Base-by-base conservation (phyloP, 2,797 vertebrate genomes). In the Distichodus sexfasciatus region DNA sequence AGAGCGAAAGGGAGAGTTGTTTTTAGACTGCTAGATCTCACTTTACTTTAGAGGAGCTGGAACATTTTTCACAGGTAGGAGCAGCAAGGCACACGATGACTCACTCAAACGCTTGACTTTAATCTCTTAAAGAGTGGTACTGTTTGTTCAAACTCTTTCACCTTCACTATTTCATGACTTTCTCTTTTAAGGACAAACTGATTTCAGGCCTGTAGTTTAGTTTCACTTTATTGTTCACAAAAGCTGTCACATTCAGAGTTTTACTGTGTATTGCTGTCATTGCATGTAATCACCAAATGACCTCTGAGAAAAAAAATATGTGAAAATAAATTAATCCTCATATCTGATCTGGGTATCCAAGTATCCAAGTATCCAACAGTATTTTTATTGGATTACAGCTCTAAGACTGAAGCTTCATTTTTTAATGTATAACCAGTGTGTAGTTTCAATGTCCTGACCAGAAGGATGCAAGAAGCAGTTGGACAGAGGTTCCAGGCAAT, bases 111-210 rank as follows among this genome's bases (percentile, higher is more conserved):
- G 31, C 10, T 14, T 31, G 44, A 50, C 21, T 36, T n/a, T 21
- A 29, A 17, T 29, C 48, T 41, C 35, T 40, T 40, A 66, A 66
- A 21, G 35, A 31, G 48, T 33, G 26, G 35, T 19, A 53, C 36
- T 14, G 62, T 54, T 53, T 66, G 63, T 66, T 57, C 19, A 7
- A 57, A 57, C 54, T 38, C 54, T 38, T 31, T 21, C 33, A 57
- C 19, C 33, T 36, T 38, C 33, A n/a, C 7, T 24, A 36, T 41
- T 6, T 41, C 41, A 26, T 28, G 23, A 29, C 14, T 51, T 14
- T 15, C 31, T 29, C 19, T 53, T 31, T 33, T 4, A 33, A 8
- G 14, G 6, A 31, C 50, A 19, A 0, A 3, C 28, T 19, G n/a
- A 19, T 54, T 54, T 54, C 29, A 54, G 7, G 8, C 15, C 3